Base-by-base conservation (phyloP, 2,888 invertebrate genomes). In the Serripes groenlandicus region DNA sequence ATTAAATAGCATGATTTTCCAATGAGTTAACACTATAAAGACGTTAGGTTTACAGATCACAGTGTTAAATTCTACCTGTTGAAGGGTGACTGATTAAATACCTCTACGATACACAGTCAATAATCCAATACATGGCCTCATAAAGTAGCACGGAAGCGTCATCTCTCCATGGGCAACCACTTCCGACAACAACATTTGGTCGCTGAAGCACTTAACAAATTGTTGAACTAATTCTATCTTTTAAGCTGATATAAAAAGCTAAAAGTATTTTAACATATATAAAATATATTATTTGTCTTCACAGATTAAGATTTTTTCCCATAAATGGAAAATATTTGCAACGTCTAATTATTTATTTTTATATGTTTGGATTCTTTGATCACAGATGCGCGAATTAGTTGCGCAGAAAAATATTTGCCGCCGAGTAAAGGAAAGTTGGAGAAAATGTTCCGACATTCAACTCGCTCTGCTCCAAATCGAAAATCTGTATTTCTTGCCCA, bases 341-440 rank as follows among this genome's bases (percentile, higher is more conserved):
- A n/a, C n/a, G n/a, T n/a, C n/a, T n/a, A n/a, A n/a, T n/a, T n/a
- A 21, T 60, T 74, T n/a, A 9, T 75, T 83, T 81, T 28, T 81
- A 23, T 7, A 37, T 70, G 81, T 60, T 75, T 4, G 75, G 79
- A 74, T 80, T 75, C 64, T 30, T 66, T 42, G 58, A 69, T 23
- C 42, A 77, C 75, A 77, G 73, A 73, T 90, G 88, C 88, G 88
- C 81, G 35, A 75, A 37, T 26, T 54, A 54, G 30, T 52, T 91
- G 91, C 91, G 91, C 89, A 88, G 86, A 87, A 89, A 88, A 87
- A 78, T 71, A 73, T 68, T 87, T 87, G 86, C 89, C 89, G 89
- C 89, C 87, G 88, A 88, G 86, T 74, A 78, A 42, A n/a, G 42
- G 23, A 49, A 42, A 49, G 56, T 56, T 54, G 35, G 58, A 37